Base-by-base conservation (phyloP, 2,888 invertebrate genomes). In the Tanytarsus gracilentus region DNA sequence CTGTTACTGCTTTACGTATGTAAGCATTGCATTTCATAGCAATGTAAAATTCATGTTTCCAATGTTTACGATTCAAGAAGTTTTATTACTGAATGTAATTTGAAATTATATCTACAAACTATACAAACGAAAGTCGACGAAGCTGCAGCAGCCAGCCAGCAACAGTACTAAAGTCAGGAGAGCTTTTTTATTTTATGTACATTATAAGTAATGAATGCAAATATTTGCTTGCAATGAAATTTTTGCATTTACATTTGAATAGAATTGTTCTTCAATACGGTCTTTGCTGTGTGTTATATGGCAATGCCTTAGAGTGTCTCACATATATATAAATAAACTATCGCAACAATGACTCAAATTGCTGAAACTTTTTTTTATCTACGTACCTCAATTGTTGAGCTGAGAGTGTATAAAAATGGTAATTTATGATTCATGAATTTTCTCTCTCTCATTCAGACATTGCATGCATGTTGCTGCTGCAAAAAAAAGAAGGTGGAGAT, bases 211-310 rank as follows among this genome's bases (percentile, higher is more conserved):
- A 51, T 51, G 51, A 51, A 51, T 51, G 29, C 29, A 51, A 51
- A 51, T 51, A 51, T 51, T 51, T 51, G 4, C 51, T 29, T 27
- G 51, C 51, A 51, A 29, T 51, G 51, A 9, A 29, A 51, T 18
- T n/a, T n/a, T n/a, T n/a, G n/a, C n/a, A 51, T 51, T 30, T 51
- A 29, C 51, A 51, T 51, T 51, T 51, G 29, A 51, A 51, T 51
- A 29, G 29, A 51, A 49, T 49, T 21, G 14, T 49, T 49, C 49
- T 49, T 49, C 49, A 49, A 49, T 49, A 49, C 26, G 49, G 51
- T 16, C 18, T 27, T 2, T 49, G 11, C 44, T 44, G 36, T 36
- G 14, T 36, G 4, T 7, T 36, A n/a, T 9, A n/a, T n/a, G n/a
- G n/a, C n/a, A n/a, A n/a, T n/a, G n/a, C n/a, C n/a, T n/a, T n/a